Evolutionary conservation across 2,888 invertebrate species (phyloP).

Genomic region (Dastarcus helophoroides): DNA sequence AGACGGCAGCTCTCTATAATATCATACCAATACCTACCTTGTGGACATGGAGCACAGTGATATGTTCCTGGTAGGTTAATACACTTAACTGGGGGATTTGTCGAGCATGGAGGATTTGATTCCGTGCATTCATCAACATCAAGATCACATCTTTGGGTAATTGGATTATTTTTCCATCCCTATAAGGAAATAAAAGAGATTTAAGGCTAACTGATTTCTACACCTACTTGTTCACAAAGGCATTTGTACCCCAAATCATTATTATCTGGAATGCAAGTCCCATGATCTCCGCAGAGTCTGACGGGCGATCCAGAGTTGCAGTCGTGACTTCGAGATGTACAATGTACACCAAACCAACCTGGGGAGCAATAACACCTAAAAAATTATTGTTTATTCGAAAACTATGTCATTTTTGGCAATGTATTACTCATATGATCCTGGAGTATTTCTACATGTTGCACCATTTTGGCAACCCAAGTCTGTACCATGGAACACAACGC

Average conservation of each 20-base stretch:
- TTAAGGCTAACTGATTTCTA: conserved; percentile 9
- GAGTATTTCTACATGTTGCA: conserved; percentile 68
- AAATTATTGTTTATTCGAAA: no score
- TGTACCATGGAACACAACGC: conserved; percentile 65
- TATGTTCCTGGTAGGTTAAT: conserved; percentile 84
- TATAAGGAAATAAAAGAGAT: conserved; percentile 24
- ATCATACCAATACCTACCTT: conserved; percentile 49
- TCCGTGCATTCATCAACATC: conserved; percentile 84
- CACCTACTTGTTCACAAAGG: conserved; percentile 60
- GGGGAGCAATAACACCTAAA: conserved; percentile 61
- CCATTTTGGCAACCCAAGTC: conserved; percentile 89
- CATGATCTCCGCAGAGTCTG: conserved; percentile 84
- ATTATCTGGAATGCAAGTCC: conserved; percentile 62
- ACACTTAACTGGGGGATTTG: conserved; percentile 71
- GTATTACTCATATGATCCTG: conserved; percentile 71
- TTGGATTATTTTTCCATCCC: conserved; percentile 74
- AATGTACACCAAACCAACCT: conserved; percentile 76
- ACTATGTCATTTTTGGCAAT: no score
- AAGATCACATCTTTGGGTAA: conserved; percentile 59
- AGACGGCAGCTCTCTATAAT: no score
- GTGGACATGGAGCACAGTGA: conserved; percentile 78
- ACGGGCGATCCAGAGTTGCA: conserved; percentile 57
- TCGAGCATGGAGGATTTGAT: conserved; percentile 61
- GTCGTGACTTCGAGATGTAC: conserved; percentile 60
- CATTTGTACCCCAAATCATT: conserved; percentile 60